Base-by-base conservation (phyloP, 2,113 vertebrate genomes). In the Astur gentilis region DNA sequence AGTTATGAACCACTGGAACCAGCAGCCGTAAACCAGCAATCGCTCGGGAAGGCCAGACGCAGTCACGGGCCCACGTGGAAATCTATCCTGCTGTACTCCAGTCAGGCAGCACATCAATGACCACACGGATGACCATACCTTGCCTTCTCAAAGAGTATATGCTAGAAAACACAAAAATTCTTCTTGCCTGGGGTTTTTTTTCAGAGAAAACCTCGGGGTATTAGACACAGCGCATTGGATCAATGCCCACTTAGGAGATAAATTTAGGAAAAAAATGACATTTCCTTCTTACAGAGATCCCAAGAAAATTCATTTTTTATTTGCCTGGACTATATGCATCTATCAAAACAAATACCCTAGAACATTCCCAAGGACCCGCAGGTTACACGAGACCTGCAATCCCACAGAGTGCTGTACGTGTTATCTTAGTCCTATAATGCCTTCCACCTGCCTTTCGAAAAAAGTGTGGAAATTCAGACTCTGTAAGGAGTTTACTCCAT, bases 401-500 rank as follows among this genome's bases (percentile, higher is more conserved):
- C 83, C 72, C 20, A 0, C 1, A 5, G 14, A 6, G 22, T 3
- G 23, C 44, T 40, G 26, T 7, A 7, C 1, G 2, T 23, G 66
- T 25, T 4, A 5, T 4, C 86, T 12, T 16, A 32, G 60, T 9
- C 72, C 38, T 10, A 9, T 7, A 10, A 29, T 0, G 4, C 77
- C 21, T 75, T 31, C 92, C 61, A 6, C 72, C 44, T 3, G 31
- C 71, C 92, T 38, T 32, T 15, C 50, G 3, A 45, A 58, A 36
- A 29, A 19, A 20, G 34, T 3, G 31, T 23, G 71, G 79, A 60
- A 65, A 31, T 15, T 1, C 6, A 91, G 75, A 16, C 71, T 65
- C 58, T 11, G 2, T 0, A 1, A 49, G 79, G 88, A 66, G 29
- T 16, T 71, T 0, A 2, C 58, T 57, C 58, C 76, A 32, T 4